Base-by-base conservation (phyloP, 2,113 vertebrate species). In the Procavia capensis region DNA sequence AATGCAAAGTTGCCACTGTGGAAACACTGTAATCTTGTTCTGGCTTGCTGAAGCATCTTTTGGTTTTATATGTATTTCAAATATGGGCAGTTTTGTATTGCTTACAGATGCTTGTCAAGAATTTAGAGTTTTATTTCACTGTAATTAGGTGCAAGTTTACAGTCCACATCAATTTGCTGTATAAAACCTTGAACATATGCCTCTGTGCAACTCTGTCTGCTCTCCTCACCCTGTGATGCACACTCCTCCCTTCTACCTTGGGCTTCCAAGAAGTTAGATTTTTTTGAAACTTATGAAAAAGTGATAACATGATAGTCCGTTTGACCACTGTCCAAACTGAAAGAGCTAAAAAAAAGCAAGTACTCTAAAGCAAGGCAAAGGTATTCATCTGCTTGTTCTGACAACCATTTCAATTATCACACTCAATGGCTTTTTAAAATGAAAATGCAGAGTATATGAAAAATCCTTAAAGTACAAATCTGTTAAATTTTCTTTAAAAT, bases 1-100 rank as follows among this genome's bases (percentile, higher is more conserved):
- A 39, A 79, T 83, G 36, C 75, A 80, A 76, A 39, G 16, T 47
- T 54, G 16, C 80, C 68, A 29, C 47, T 95, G 43, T 66, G 14
- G 9, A 76, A 92, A 63, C 22, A 36, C 19, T 57, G 3, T 47
- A 79, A 89, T 11, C 31, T 78, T 81, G 7, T 63, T 63, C 39
- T 94, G 45, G 9, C 76, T 80, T 88, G 54, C 54, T 31, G 63
- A 78, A 66, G 64, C 4, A 61, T 86, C 59, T 47, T 50, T 90
- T 78, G 39, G 16, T 85, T 93, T 86, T 82, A 27, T 68, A 14
- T 66, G n/a, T 78, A 87, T 94, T 83, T 91, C 43, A 86, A 90
- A 82, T 66, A 47, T 72, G 80, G 47, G 5, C 22, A 47, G 47
- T 90, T 72, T 93, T 66, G 20, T 64, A 70, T 80, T 45, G 14